phyloP scores from a whole-genome alignment of 2,888 invertebrate genomes.

The Lottia scabra region DNA sequence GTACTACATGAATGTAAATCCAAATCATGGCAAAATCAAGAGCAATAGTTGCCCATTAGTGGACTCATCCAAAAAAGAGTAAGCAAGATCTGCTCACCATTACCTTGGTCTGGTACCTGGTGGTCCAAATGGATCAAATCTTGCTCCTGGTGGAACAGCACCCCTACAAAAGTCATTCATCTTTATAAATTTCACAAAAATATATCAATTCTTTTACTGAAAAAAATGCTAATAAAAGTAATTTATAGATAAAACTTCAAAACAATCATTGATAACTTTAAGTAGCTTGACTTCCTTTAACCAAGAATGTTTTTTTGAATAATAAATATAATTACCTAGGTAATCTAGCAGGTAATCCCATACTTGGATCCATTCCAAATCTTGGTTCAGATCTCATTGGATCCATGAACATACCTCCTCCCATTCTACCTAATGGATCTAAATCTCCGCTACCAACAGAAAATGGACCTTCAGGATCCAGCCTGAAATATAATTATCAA shows the following conservation, averaged over 20 bases:
- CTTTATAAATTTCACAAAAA: background rate
- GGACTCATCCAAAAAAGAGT: too few relatives aligned
- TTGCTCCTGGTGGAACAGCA: slow-evolving; percentile 81
- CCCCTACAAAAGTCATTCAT: slow-evolving; percentile 71
- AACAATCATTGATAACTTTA: too few relatives aligned
- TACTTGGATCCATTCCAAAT: slow-evolving; percentile 49
- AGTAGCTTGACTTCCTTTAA: too few relatives aligned
- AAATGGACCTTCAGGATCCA: slow-evolving; percentile 58
- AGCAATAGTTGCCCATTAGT: too few relatives aligned
- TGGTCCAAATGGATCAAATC: slow-evolving; percentile 89
- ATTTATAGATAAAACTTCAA: too few relatives aligned
- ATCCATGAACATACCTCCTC: slow-evolving; percentile 83
- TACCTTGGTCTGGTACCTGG: slow-evolving; percentile 65
- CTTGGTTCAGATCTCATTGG: slow-evolving; percentile 70
- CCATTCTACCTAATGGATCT: slow-evolving; percentile 77
- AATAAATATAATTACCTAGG: slow-evolving; percentile 44
- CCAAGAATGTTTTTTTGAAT: too few relatives aligned
- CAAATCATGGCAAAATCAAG: too few relatives aligned
- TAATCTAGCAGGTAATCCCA: slow-evolving; percentile 50
- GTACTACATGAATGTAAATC: too few relatives aligned
- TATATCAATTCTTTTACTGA: background rate
- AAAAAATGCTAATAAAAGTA: too few relatives aligned
- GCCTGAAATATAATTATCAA: slow-evolving; percentile 27
- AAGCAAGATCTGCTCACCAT: too few relatives aligned
- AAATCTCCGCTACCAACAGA: slow-evolving; percentile 81